These are phyloP conservation scores for Rallus limicola DNA, from an alignment of 2,113 vertebrate species.

Conservation along the genomic window DNA sequence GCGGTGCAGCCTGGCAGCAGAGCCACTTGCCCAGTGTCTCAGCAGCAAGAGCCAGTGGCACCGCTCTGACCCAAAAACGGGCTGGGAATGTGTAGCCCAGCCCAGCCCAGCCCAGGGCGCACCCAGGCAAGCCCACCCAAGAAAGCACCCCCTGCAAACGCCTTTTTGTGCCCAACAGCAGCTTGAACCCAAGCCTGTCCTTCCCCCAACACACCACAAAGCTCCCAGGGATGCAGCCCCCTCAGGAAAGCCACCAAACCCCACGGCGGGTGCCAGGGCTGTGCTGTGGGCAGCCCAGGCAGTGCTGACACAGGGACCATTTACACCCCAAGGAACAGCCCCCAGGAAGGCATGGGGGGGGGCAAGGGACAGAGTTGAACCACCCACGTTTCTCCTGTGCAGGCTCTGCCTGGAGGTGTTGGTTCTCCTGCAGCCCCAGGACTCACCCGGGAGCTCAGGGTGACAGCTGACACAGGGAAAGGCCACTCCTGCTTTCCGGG, in stretches of 20 bases:
- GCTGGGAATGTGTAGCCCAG: not conserved
- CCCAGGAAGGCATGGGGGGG: not conserved
- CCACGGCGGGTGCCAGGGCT: accelerated
- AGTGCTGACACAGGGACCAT: no score
- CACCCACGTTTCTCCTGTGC: not conserved
- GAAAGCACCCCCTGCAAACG: not conserved
- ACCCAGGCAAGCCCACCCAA: not conserved
- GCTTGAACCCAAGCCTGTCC: not conserved
- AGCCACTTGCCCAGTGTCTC: not conserved
- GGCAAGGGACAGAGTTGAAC: not conserved
- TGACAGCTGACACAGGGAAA: not conserved
- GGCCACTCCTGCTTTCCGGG: not conserved
- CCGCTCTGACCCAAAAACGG: accelerated
- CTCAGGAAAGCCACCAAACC: not conserved
- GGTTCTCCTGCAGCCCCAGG: not conserved
- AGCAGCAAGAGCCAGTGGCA: not conserved
- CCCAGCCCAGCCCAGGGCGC: accelerated
- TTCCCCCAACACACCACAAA: accelerated
- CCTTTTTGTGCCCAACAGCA: not conserved
- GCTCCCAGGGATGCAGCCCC: not conserved
- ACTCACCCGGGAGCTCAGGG: not conserved
- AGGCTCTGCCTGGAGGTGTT: not conserved
- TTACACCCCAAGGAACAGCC: not conserved
- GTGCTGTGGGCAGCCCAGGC: accelerated
- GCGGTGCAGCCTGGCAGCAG: not conserved